Evolutionary conservation across 2,113 vertebrate species (phyloP), one percentile per base, ranked within the genome.

Genomic region (Bos javanicus): DNA sequence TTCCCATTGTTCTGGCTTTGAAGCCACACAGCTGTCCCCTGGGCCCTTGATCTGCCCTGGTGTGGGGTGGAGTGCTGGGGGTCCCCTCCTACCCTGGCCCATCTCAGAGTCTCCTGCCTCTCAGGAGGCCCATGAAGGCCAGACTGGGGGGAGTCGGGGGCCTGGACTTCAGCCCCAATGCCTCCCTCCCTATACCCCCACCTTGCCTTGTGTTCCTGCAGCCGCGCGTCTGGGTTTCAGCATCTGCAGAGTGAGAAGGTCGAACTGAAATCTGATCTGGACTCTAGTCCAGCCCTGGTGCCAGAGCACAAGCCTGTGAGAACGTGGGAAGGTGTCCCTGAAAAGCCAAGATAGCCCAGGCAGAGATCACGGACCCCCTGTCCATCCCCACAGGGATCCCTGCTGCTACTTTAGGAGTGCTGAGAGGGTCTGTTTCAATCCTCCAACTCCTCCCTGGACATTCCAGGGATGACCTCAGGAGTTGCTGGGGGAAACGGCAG

Each of bases 401-500:
- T 13, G 30, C 81, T 19, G n/a, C 60, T 43, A 21, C 91, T 23
- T 11, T 6, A 17, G 67, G 52, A 64, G 30, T 3, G 5, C 6
- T 0, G 5, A 48, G 46, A 12, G 11, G n/a, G n/a, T 21, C 50
- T 50, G 48, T 94, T 94, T 74, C 23, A 46, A 5, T 81, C 84
- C 87, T 21, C 0, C 30, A 30, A 25, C 52, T 57, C 74, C 89
- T 12, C 8, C 50, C 64, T 57, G 46, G 83, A 92, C 84, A 96
- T 97, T 97, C 97, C 36, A 60, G 62, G 83, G 60, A 50, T 85
- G 94, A 92, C 81, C 78, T 95, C 78, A 93, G 67, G 85, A 91
- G 98, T 98, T 98, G 96, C 98, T 90, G 86, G 78, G 95, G 96
- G 90, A 97, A 60, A 96, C 85, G 0, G 81, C 85, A 54, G 39